Evolutionary conservation across 2,113 vertebrate genomes (phyloP), one percentile per base, ranked within the genome.

Genomic region (Echinops telfairi): DNA sequence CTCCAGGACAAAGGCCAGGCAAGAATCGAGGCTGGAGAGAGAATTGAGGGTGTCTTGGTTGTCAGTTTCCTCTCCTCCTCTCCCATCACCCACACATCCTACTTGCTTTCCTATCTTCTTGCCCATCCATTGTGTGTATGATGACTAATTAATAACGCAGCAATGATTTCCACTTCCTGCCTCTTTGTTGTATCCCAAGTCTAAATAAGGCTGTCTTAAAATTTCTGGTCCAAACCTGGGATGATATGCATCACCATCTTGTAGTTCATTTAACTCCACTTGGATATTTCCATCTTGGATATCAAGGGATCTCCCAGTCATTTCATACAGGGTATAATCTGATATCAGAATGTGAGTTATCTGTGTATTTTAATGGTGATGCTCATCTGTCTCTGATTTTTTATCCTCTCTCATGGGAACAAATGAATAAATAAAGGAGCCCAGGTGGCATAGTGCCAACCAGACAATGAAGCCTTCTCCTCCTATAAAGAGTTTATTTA

Each of bases 111-210:
- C 81, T 40, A n/a, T 38, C 47, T 86, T 95, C 58, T 71, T 66
- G 27, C 25, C 14, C 2, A 6, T 25, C 6, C 2, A 3, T 38
- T 95, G 19, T 3, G 27, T 19, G 40, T 2, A 25, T 47, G 33
- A 33, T 95, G 94, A 95, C 93, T 95, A 90, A 91, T 82, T 8
- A 53, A 36, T 0, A 86, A 40, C 40, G 88, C 71, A 95, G 71
- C 14, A 43, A 76, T 70, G 29, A 17, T 71, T 84, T 89, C 12
- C 33, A 11, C 22, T n/a, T 71, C 33, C 23, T 25, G 86, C 79
- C 73, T 83, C 82, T 12, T 90, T 43, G 36, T 27, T 68, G 90
- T 88, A 36, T 53, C 25, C 58, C 29, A 86, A 68, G 85, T 88
- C 88, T 95, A 91, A 95, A 79, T 79, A 91, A 95, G 83, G 66